Evolutionary conservation across 2,888 invertebrate species (phyloP), one percentile per base, ranked within the genome.

Genomic region (Sclerodermus sp.): DNA sequence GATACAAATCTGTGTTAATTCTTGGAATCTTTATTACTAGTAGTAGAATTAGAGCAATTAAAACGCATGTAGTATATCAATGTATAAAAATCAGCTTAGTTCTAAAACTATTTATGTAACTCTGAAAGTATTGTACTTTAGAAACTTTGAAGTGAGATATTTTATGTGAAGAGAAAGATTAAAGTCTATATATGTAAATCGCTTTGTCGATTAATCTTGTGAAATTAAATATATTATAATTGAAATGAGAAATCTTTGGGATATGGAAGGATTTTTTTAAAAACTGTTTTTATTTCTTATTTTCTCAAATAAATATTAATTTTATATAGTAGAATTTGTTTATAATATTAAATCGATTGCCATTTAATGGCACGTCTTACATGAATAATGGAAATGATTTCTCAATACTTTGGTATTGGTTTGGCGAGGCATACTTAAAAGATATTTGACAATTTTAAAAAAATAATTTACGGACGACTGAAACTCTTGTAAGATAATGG

Each of bases 11-110:
- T n/a, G n/a, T n/a, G n/a, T n/a, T n/a, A n/a, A n/a, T n/a, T n/a
- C n/a, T n/a, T n/a, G n/a, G 49, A 49, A 40, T 36, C 17, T 45
- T n/a, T 40, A 37, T 53, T 51, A 12, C 12, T 42, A 23, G 45
- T 42, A 14, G 46, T 47, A n/a, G 14, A 13, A 36, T 30, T 10
- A 30, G 8, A 30, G 32, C 23, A 23, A 8, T 23, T 8, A 23
- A 23, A 3, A 8, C 23, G 8, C 3, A 23, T 23, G 23, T 23
- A 23, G 23, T 23, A 23, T 23, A 23, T 23, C 3, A 23, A 23
- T 23, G 23, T 23, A 23, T 8, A 23, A 8, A 8, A 3, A 23
- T 23, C 8, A 23, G n/a, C n/a, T n/a, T 23, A 23, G 8, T 23
- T 23, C 23, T 23, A 3, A 23, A 23, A 23, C 4, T 8, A 3